Base-by-base conservation (phyloP, 2,797 vertebrate genomes). In the Erethizon dorsatum region DNA sequence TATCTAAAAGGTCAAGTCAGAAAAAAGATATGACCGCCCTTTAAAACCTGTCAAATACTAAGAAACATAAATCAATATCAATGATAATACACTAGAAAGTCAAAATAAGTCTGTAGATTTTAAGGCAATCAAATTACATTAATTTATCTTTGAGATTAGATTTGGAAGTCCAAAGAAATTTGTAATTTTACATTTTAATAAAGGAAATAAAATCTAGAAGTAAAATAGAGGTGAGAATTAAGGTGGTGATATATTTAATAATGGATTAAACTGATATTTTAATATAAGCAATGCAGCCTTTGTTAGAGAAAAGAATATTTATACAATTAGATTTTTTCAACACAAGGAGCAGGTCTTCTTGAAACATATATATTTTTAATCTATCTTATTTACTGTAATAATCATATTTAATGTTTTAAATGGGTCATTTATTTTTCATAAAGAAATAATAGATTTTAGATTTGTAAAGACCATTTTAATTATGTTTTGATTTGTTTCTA, bases 401-500 rank as follows among this genome's bases (percentile, higher is more conserved):
- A 86, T 57, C 50, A 79, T 71, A 80, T 78, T 83, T 83, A 92
- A 56, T 82, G 88, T 71, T 61, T 95, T 94, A 80, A 88, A 80
- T 54, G 63, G 59, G 59, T 13, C 45, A 88, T 26, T 69, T 94
- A 89, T 78, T 86, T 78, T 91, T 41, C 67, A 91, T n/a, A 87
- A 91, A 59, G 28, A 57, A 88, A 96, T 88, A 93, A 86, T 54
- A 94, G 24, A 91, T 50, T 83, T 88, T 26, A 88, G 22, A 73
- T 91, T 65, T 87, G 8, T 88, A 80, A 88, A 91, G 71, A 88
- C 33, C 26, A 71, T 92, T 88, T 95, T 85, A 96, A 92, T 91
- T 96, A 41, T 57, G 20, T 91, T 93, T 94, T 92, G 63, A 96
- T 95, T 37, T 82, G 13, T 96, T 95, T 91, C 79, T 95, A 83